Percentiles rank a stretch among this genome's conserved stretches.
These are phyloP conservation scores for Bufotes viridis DNA, from an alignment of 2,797 vertebrate species.

Conservation along the genomic window DNA sequence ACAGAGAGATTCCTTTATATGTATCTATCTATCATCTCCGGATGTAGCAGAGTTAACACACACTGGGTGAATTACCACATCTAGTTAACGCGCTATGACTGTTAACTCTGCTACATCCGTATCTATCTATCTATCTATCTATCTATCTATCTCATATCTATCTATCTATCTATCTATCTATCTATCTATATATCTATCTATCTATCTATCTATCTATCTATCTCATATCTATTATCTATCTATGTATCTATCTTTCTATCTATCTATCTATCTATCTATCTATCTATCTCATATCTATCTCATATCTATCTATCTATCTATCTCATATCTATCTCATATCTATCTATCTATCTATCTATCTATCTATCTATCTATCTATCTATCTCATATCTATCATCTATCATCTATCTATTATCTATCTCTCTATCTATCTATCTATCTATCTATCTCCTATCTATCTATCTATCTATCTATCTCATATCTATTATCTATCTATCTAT, in stretches of 20 bases:
- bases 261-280: background rate
- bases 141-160: background rate
- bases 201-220: background rate
- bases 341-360: background rate
- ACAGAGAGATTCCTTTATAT: no score
- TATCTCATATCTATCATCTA: no score
- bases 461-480: background rate
- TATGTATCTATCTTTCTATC: background rate
- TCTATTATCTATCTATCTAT: background rate
- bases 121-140: conserved; percentile 1
- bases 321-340: no score
- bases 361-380: conserved; percentile 7
- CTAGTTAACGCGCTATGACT: no score
- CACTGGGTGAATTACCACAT: no score
- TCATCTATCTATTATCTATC: no score
- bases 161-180: conserved; percentile 1
- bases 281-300: no score
- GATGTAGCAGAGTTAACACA: no score
- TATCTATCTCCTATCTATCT: background rate
- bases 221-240: no score
- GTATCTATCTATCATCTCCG: no score
- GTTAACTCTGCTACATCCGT: no score
- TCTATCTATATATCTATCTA: background rate
- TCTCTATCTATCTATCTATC: conserved; percentile 4
- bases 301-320: no score